phyloP scores from a whole-genome alignment of 2,888 invertebrate genomes.

The Ectropis crepuscularia region DNA sequence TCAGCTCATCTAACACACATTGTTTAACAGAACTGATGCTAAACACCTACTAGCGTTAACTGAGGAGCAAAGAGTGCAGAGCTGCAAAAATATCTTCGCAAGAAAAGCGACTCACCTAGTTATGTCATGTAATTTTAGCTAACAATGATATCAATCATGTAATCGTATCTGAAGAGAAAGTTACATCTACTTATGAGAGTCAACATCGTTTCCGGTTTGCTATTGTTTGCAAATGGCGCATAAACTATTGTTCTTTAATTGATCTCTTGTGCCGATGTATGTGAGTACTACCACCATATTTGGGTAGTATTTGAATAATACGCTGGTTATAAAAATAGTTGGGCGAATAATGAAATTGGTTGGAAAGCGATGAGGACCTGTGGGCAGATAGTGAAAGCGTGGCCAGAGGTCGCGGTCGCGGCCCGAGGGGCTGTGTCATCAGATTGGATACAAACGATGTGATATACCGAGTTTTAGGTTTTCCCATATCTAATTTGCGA shows the following conservation, averaged over 20 bases:
- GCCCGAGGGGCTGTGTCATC: slow-evolving; percentile 47
- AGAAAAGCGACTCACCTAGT: slow-evolving; percentile 14
- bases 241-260: slow-evolving; percentile 52
- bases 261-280: slow-evolving; percentile 41
- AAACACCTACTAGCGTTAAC: slow-evolving; percentile 10
- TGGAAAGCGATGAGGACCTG: slow-evolving; percentile 50
- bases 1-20: slow-evolving; percentile 48
- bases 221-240: slow-evolving; percentile 75
- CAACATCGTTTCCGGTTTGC: slow-evolving; percentile 62
- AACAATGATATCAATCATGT: slow-evolving; percentile 56
- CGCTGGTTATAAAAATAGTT: slow-evolving; percentile 42
- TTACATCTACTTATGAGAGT: slow-evolving; percentile 53
- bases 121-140: slow-evolving; percentile 37
- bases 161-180: slow-evolving; percentile 59
- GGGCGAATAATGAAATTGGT: slow-evolving; percentile 47
- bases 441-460: slow-evolving; percentile 38
- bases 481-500: slow-evolving; percentile 25
- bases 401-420: slow-evolving; percentile 62
- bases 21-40: slow-evolving; percentile 39
- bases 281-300: slow-evolving; percentile 34
- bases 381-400: slow-evolving; percentile 65
- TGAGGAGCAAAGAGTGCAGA: slow-evolving; percentile 13
- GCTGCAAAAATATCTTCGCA: slow-evolving; percentile 6
- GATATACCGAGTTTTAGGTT: slow-evolving; percentile 37
- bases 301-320: slow-evolving; percentile 26